Evolutionary conservation across 2,797 vertebrate species (phyloP).

Genomic region (Pangasius krempfi): DNA sequence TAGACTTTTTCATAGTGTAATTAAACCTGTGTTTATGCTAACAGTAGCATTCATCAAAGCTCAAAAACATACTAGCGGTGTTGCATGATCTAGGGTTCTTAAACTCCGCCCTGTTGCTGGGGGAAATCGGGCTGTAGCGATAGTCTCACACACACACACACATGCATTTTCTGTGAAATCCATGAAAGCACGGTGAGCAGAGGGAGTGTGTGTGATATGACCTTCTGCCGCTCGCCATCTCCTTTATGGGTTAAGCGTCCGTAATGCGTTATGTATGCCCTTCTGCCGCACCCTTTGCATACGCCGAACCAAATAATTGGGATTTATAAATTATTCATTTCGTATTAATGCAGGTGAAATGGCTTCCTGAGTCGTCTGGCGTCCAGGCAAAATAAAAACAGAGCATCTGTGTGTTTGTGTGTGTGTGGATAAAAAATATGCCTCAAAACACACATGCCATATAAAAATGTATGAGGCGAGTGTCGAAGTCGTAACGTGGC

Average conservation of each 20-base stretch:
- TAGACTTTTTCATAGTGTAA: background rate
- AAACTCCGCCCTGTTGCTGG: background rate
- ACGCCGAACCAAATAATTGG: constrained; percentile 99
- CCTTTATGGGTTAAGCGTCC: constrained; percentile 89
- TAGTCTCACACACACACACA: constrained; percentile 3
- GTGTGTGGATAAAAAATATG: constrained; percentile 63
- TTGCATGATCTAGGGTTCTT: background rate
- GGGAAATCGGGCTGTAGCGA: background rate
- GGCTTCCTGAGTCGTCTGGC: constrained; percentile 86
- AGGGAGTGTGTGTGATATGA: constrained; percentile 73
- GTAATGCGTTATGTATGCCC: constrained; percentile 98
- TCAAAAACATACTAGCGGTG: background rate
- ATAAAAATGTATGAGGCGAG: constrained; percentile 78
- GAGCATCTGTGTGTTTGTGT: constrained; percentile 21
- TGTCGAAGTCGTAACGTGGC: background rate
- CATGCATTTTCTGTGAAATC: constrained; percentile 11
- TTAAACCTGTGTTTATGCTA: background rate
- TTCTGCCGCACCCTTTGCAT: constrained; percentile 98
- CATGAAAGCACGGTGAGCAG: constrained; percentile 40
- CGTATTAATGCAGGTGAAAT: constrained; percentile 97
- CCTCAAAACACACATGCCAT: constrained; percentile 68
- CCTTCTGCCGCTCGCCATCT: constrained; percentile 77
- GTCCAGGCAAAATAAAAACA: constrained; percentile 78
- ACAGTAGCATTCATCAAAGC: background rate
- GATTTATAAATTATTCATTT: constrained; percentile 98